These are phyloP conservation scores for Perca flavescens DNA, from an alignment of 2,113 vertebrate species.

Conservation along the genomic window DNA sequence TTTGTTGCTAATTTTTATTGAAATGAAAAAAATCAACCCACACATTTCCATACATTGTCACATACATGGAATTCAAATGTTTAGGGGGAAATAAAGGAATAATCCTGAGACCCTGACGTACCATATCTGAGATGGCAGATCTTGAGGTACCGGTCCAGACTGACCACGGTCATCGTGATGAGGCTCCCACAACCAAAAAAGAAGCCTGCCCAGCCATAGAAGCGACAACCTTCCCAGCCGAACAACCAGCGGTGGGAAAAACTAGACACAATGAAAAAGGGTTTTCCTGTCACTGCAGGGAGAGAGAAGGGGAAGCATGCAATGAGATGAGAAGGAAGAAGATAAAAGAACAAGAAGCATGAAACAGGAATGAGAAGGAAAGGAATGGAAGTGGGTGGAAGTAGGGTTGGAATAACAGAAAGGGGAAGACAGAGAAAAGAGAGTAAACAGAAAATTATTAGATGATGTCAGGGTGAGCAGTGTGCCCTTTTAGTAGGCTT, in stretches of 20 bases:
- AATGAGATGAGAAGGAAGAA: not conserved
- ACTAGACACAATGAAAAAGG: slow-evolving; percentile 93
- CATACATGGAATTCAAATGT: not conserved
- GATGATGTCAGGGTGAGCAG: not conserved
- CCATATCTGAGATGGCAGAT: slow-evolving; percentile 95
- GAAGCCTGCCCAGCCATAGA: slow-evolving; percentile 95
- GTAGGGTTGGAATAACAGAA: not conserved
- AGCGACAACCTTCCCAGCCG: slow-evolving; percentile 92
- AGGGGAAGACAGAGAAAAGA: not conserved
- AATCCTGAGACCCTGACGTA: slow-evolving; percentile 66
- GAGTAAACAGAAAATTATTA: not conserved
- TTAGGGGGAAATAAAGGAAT: not conserved
- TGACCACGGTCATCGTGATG: slow-evolving; percentile 95
- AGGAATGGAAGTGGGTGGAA: not conserved
- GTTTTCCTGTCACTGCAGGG: slow-evolving; percentile 91
- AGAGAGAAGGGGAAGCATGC: not conserved
- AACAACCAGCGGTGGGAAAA: slow-evolving; percentile 95
- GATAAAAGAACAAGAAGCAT: not conserved
- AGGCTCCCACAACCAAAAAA: slow-evolving; percentile 97
- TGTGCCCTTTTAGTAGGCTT: too few species aligned
- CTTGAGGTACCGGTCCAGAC: slow-evolving; percentile 95
- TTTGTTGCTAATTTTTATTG: not conserved
- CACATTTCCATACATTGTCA: not conserved
- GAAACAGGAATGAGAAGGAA: not conserved
- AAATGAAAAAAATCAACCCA: not conserved